Base-by-base conservation (phyloP, 2,113 vertebrate species). In the Tupaia tana region DNA sequence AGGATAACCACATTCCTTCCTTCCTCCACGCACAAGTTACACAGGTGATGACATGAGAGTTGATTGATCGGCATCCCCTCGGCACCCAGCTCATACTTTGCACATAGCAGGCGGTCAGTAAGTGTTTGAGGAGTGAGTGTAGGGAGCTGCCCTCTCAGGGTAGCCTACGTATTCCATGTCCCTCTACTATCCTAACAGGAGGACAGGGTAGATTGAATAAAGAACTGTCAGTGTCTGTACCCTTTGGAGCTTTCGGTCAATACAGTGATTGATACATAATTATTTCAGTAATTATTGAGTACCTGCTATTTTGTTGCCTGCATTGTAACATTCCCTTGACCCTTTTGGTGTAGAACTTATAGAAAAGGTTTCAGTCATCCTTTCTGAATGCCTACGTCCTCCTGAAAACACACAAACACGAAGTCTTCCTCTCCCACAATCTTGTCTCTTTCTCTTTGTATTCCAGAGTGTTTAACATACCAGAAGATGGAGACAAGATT, bases 381-480 rank as follows among this genome's bases (percentile, higher is more conserved):
- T 94, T 96, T 87, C 25, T 96, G 43, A 96, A 74, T 89, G 63
- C 84, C 27, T 64, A 29, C n/a, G 77, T 86, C 83, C 73, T 87
- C 14, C n/a, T 56, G 43, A 58, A 58, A 20, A 84, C 61, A 27
- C 66, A 85, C 19, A 81, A 31, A 61, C 27, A 69, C 16, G 64
- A 52, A 52, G 90, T 25, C 56, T 88, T 95, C 58, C 75, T 95
- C 54, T 95, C 81, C 81, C 95, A 96, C 84, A 97, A 75, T 77
- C 73, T 95, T 92, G 85, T 92, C 78, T 97, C n/a, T 94, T 61
- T 97, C 64, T 89, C 86, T 96, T 90, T 98, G 63, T 96, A 78
- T 97, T 98, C 87, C 94, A 97, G 97, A 79, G 29, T 81, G 27
- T 86, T 81, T 94, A 34, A 91, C 58, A 78, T 86, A 86, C 9